Conservation (phyloP, 2,113 vertebrate species). For the Atlantisia rogersi region DNA sequence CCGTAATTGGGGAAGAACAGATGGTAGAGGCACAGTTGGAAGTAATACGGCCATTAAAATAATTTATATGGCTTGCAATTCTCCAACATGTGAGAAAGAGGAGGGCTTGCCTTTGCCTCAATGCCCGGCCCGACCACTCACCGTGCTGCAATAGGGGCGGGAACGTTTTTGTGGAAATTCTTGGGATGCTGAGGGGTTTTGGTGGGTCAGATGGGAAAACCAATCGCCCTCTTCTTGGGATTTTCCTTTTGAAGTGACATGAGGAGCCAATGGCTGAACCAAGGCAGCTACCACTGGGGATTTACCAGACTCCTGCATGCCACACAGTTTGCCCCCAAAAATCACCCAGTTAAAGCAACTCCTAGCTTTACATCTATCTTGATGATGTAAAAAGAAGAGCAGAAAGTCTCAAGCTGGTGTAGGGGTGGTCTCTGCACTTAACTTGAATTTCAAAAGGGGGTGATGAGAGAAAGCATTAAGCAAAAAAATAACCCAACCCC, state of each 20-base stretch:
- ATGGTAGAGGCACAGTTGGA: conserved; percentile 76
- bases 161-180: not conserved
- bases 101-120: not conserved
- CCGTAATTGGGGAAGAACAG: conserved; percentile 80
- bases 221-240: not conserved
- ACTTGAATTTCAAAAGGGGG: not conserved
- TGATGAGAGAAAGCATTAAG: not conserved
- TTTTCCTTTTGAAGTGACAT: not conserved
- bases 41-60: conserved; percentile 79
- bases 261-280: not conserved
- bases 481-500: not conserved
- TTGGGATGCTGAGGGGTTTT: not conserved
- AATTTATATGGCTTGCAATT: conserved; percentile 78
- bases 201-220: not conserved
- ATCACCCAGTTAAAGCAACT: not conserved
- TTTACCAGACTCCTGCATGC: not conserved
- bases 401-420: not conserved
- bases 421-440: not conserved
- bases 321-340: not conserved
- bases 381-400: not conserved
- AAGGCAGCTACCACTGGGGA: not conserved
- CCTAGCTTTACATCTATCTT: not conserved
- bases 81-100: conserved; percentile 48
- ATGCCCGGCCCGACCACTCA: not conserved
- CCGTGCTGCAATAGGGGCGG: not conserved